Percentiles rank a stretch among this genome's conserved stretches.
Conservation (phyloP, 2,888 invertebrate genomes). For the Petrophora chlorosata region DNA sequence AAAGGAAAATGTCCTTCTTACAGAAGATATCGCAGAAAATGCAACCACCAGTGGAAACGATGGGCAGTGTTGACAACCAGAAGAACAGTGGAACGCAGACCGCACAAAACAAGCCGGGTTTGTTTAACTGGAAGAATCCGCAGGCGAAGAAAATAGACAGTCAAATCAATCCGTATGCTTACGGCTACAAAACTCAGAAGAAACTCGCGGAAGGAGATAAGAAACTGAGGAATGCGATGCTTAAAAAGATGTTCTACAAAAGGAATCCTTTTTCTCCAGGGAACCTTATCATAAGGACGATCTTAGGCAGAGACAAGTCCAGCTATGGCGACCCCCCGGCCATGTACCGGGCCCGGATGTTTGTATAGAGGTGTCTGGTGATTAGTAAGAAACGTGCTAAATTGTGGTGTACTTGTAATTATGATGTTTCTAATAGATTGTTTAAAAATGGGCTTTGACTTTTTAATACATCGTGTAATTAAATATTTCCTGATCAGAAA, state of each 20-base stretch:
- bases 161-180: slow-evolving; percentile 46
- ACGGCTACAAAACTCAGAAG: slow-evolving; percentile 56
- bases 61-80: slow-evolving; percentile 29
- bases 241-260: slow-evolving; percentile 69
- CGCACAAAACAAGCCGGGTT: slow-evolving; percentile 36
- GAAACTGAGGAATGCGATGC: slow-evolving; percentile 62
- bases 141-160: slow-evolving; percentile 45
- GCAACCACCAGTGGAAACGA: slow-evolving; percentile 35
- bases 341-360: slow-evolving; percentile 58
- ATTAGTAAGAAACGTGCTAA: slow-evolving; percentile 33
- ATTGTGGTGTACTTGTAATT: slow-evolving; percentile 34
- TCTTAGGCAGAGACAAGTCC: slow-evolving; percentile 66
- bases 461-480: neutral
- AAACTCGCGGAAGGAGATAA: slow-evolving; percentile 58
- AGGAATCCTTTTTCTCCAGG: slow-evolving; percentile 71
- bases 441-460: slow-evolving; percentile 7
- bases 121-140: slow-evolving; percentile 58
- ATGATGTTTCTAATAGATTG: neutral
- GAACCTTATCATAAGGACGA: slow-evolving; percentile 63
- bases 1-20: slow-evolving; percentile 63
- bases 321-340: slow-evolving; percentile 58
- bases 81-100: slow-evolving; percentile 49
- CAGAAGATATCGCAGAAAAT: slow-evolving; percentile 58
- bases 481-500: no score
- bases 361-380: slow-evolving; percentile 50